Conservation (phyloP, 2,797 vertebrate species). For the Betta splendens region DNA sequence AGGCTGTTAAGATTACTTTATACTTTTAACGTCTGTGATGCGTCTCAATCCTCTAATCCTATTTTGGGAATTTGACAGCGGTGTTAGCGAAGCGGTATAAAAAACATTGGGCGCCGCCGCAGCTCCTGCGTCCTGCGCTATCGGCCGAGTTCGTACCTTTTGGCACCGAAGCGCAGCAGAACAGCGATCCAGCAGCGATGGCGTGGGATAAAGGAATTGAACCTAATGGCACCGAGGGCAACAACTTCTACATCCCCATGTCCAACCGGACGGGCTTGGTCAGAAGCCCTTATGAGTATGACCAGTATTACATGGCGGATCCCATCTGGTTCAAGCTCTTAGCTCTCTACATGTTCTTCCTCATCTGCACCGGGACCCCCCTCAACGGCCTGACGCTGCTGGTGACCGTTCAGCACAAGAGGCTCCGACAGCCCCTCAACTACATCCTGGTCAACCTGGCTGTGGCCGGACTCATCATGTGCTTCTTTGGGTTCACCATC, state of each 20-base stretch:
- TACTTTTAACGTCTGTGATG: slow-evolving; percentile 1
- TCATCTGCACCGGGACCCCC: slow-evolving; percentile 82
- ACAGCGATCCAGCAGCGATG: slow-evolving; percentile 29
- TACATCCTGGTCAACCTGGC: slow-evolving; percentile 86
- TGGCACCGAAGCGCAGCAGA: background rate
- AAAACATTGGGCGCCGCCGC: slow-evolving; percentile 4
- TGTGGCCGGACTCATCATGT: slow-evolving; percentile 84
- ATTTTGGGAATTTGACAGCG: slow-evolving; percentile 23
- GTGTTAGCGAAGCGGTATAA: slow-evolving; percentile 45
- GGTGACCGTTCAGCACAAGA: slow-evolving; percentile 83
- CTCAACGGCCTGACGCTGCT: slow-evolving; percentile 83
- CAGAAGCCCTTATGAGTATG: slow-evolving; percentile 82
- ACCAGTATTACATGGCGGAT: slow-evolving; percentile 81
- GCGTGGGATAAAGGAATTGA: slow-evolving; percentile 57
- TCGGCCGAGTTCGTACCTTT: background rate
- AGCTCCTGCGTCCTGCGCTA: background rate
- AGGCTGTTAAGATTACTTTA: slow-evolving; percentile 28
- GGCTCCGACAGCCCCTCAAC: slow-evolving; percentile 84
- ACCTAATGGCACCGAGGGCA: slow-evolving; percentile 83
- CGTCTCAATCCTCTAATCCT: slow-evolving; percentile 37
- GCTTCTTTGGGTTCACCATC: slow-evolving; percentile 83
- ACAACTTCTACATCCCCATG: slow-evolving; percentile 85
- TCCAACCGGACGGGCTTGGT: slow-evolving; percentile 85
- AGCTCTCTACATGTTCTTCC: slow-evolving; percentile 82
- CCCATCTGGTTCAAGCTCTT: slow-evolving; percentile 74